Percentiles rank a stretch among this genome's conserved stretches.
These are phyloP conservation scores for Gasterosteus nipponicus DNA, from an alignment of 2,113 vertebrate species.

Conservation along the genomic window DNA sequence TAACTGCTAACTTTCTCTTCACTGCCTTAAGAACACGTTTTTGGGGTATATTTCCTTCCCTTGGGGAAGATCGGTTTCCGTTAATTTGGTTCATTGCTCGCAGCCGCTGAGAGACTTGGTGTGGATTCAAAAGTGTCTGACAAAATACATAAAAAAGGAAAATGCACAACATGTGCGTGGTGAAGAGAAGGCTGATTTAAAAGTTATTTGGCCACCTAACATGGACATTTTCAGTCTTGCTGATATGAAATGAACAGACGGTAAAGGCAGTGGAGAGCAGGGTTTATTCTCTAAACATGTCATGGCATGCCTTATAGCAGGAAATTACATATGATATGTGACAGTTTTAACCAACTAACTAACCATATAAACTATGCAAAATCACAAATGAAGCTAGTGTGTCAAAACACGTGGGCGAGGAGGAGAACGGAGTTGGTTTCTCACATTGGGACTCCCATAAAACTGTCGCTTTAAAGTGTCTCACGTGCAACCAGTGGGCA, in stretches of 20 bases:
- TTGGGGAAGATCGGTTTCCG: background rate
- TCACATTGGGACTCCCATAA: too few species aligned
- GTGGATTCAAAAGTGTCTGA: background rate
- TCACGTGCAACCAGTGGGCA: too few species aligned
- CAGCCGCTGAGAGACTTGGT: background rate
- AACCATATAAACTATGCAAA: background rate
- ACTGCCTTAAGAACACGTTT: background rate
- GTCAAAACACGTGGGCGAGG: background rate
- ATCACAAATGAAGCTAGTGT: background rate
- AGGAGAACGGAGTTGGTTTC: too few species aligned
- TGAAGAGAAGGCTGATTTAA: background rate
- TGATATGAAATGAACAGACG: background rate
- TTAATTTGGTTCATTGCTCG: background rate
- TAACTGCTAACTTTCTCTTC: constrained; percentile 26
- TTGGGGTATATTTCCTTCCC: background rate
- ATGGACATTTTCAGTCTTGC: background rate
- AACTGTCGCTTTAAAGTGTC: too few species aligned
- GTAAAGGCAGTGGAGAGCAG: background rate
- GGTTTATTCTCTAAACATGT: background rate
- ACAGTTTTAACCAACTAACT: background rate
- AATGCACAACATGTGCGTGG: background rate
- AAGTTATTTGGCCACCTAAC: background rate
- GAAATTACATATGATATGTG: background rate
- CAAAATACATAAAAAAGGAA: background rate
- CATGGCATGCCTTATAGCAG: background rate